These are phyloP conservation scores for Neolamprologus variostigma DNA, from an alignment of 2,113 vertebrate genomes.

Conservation along the genomic window DNA sequence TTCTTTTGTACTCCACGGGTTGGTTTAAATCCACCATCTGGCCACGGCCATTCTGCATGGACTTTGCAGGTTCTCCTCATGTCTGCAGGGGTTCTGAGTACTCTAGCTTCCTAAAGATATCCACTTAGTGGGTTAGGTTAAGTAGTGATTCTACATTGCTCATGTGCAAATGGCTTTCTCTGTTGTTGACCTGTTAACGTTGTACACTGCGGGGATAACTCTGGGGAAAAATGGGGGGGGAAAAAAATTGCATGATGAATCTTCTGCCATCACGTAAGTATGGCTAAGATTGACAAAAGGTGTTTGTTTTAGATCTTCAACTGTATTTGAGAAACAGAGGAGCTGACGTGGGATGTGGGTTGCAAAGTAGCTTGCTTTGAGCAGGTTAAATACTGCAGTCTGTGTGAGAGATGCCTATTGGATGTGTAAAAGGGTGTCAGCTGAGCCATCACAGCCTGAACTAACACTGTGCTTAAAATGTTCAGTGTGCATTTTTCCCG, in stretches of 20 bases:
- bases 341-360: neutral
- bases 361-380: neutral
- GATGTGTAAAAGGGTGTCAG: neutral
- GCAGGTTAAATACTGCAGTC: neutral
- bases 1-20: neutral
- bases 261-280: neutral
- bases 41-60: fast-evolving
- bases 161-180: neutral
- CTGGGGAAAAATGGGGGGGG: fast-evolving
- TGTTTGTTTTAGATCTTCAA: neutral
- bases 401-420: neutral
- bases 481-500: neutral
- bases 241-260: fast-evolving
- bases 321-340: neutral
- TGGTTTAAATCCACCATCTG: neutral
- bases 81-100: neutral
- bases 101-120: neutral
- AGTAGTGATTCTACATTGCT: neutral
- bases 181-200: neutral
- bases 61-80: neutral
- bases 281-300: neutral
- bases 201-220: neutral
- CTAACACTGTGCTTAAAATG: neutral
- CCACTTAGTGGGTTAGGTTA: neutral
- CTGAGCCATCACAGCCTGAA: neutral